Percentiles rank a stretch among this genome's conserved stretches.
These are phyloP conservation scores for Cossypha niveicapilla DNA, from an alignment of 2,797 vertebrate genomes.

Conservation along the genomic window DNA sequence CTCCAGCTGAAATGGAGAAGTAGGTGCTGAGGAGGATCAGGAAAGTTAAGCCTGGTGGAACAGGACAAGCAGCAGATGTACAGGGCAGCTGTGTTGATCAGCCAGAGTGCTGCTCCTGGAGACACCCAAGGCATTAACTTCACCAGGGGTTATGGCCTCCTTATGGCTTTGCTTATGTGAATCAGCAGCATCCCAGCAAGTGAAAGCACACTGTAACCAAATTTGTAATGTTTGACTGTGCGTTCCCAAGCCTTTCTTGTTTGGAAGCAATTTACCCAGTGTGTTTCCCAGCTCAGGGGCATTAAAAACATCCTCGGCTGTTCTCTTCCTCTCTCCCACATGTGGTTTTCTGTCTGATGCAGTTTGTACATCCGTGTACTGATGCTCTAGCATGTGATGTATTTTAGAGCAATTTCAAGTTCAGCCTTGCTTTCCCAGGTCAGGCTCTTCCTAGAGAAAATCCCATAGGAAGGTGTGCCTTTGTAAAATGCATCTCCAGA, in stretches of 20 bases:
- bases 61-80: accelerated
- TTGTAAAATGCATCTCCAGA: not conserved
- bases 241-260: not conserved
- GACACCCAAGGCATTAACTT: not conserved
- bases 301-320: not conserved
- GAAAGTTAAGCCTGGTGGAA: not conserved
- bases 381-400: not conserved
- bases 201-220: not conserved
- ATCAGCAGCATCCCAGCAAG: not conserved
- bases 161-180: not conserved
- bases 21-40: not conserved
- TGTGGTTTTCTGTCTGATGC: not conserved
- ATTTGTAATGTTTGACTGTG: not conserved
- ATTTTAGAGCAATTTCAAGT: not conserved
- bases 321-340: not conserved
- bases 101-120: accelerated
- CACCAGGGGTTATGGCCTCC: not conserved
- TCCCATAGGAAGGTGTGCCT: not conserved
- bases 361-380: not conserved
- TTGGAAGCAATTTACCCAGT: not conserved
- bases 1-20: not conserved
- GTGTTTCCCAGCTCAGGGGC: not conserved
- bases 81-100: accelerated
- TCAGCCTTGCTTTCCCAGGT: not conserved
- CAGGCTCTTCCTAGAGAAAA: not conserved